Evolutionary conservation across 2,113 vertebrate genomes (phyloP).

Genomic region (Eclectus roratus): DNA sequence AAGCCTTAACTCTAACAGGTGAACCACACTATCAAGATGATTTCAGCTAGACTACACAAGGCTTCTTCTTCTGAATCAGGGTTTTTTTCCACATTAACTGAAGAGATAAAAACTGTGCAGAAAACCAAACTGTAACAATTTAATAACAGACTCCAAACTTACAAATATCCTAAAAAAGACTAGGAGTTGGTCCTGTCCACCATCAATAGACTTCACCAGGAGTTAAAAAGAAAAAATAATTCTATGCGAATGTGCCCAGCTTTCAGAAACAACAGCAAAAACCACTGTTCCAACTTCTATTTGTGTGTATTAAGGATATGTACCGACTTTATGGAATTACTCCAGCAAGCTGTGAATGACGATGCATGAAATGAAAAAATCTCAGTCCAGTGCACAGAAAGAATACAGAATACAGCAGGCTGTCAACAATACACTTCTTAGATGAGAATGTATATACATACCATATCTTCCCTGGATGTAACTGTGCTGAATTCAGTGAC

Average conservation of each 20-base stretch:
- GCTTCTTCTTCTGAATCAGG: background rate
- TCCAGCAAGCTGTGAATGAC: constrained; percentile 52
- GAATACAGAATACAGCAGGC: constrained; percentile 23
- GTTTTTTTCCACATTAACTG: background rate
- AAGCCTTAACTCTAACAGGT: background rate
- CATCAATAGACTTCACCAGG: background rate
- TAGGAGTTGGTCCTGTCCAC: background rate
- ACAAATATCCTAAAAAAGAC: background rate
- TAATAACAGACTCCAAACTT: background rate
- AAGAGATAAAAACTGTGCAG: background rate
- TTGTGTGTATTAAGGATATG: constrained; percentile 30
- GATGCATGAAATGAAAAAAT: constrained; percentile 65
- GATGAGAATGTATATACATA: background rate
- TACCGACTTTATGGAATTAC: constrained; percentile 42
- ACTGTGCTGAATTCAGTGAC: background rate
- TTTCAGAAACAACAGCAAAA: constrained; percentile 6
- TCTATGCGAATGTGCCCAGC: background rate
- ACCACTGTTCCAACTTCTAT: background rate
- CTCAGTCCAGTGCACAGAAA: constrained; percentile 28
- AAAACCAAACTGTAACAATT: background rate
- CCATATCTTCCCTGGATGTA: background rate
- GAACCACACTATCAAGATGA: background rate
- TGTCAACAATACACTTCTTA: background rate
- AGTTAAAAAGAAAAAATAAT: background rate
- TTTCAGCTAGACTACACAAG: background rate